Percentiles rank a stretch among this genome's conserved stretches.
These are phyloP conservation scores for Paraescarpia echinospica DNA, from an alignment of 1,140 invertebrate species.

Conservation along the genomic window DNA sequence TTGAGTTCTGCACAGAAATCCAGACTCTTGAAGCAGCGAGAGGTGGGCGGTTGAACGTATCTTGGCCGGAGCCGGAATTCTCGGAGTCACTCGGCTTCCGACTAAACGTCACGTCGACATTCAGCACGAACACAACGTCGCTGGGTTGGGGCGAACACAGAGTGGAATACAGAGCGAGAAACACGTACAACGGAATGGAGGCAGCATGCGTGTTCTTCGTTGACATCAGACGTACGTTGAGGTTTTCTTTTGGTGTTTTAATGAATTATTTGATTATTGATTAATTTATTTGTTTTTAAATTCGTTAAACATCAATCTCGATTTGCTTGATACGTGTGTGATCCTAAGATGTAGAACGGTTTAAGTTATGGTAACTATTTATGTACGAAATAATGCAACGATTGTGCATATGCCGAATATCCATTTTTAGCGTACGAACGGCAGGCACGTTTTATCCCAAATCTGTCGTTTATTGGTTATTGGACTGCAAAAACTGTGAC, in stretches of 20 bases:
- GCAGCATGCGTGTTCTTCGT: conserved; percentile 1
- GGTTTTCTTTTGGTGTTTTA: not conserved
- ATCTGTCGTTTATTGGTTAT: too few species aligned
- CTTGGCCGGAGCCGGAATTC: not conserved
- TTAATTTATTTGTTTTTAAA: too few species aligned
- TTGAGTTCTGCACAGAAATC: not conserved
- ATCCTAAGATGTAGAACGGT: too few species aligned
- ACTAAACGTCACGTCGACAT: not conserved
- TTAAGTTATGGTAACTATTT: too few species aligned
- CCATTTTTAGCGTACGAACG: too few species aligned
- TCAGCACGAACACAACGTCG: not conserved
- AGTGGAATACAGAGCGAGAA: not conserved
- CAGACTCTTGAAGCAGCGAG: not conserved
- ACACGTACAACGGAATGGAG: not conserved
- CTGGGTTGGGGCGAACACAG: not conserved
- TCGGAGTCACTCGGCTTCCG: not conserved
- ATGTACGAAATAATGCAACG: too few species aligned
- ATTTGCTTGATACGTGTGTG: too few species aligned
- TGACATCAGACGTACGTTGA: not conserved
- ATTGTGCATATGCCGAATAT: too few species aligned
- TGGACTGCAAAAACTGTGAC: too few species aligned
- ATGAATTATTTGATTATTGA: not conserved
- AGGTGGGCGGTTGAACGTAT: not conserved
- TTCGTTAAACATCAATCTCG: too few species aligned
- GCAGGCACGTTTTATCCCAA: too few species aligned